Conservation (phyloP, 2,113 vertebrate species). For the Okapia johnstoni region DNA sequence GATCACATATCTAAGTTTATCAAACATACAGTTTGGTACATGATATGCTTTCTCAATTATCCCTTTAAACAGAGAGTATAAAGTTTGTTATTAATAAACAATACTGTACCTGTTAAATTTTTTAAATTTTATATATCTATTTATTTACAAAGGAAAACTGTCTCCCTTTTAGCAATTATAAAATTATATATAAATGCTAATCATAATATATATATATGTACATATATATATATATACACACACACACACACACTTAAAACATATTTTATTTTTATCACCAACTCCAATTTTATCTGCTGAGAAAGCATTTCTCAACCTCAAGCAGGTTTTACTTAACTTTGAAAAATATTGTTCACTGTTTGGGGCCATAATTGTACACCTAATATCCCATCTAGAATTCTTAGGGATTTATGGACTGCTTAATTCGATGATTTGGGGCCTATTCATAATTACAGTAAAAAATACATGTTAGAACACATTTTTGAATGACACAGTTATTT, state of each 20-base stretch:
- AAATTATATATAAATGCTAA: neutral
- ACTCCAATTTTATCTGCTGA: slow-evolving; percentile 49
- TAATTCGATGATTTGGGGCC: slow-evolving; percentile 34
- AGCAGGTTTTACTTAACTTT: slow-evolving; percentile 26
- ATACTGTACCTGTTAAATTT: neutral
- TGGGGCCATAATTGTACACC: slow-evolving; percentile 35
- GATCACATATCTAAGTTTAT: neutral
- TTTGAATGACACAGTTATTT: neutral
- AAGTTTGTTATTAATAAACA: neutral
- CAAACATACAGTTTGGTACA: neutral
- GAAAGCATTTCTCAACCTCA: slow-evolving; percentile 35
- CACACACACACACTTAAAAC: neutral
- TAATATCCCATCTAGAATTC: slow-evolving; percentile 30
- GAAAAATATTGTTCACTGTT: slow-evolving; percentile 1
- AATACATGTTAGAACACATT: neutral
- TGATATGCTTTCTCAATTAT: neutral
- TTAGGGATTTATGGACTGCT: neutral
- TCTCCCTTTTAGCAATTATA: neutral
- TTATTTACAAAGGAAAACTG: neutral
- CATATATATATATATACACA: neutral
- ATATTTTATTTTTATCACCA: slow-evolving; percentile 51
- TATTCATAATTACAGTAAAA: slow-evolving; percentile 43
- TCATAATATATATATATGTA: neutral
- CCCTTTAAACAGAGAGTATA: neutral
- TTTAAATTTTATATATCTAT: neutral